Conservation (phyloP, 1,140 invertebrate species). For the Microvelia longipes region DNA sequence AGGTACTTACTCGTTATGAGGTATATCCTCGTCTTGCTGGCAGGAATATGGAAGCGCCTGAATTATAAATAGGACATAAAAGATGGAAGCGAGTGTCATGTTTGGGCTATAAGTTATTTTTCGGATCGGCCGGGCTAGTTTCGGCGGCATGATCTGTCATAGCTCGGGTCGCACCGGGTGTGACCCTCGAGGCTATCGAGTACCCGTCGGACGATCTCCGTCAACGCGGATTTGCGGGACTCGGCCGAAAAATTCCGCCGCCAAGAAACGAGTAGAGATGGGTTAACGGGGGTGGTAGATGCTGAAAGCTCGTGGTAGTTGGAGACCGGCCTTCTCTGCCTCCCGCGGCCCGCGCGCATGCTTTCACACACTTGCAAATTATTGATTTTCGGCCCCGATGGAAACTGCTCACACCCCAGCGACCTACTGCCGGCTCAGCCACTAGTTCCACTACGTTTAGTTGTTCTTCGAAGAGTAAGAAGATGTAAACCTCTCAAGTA, state of each 20-base stretch:
- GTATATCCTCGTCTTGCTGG: conserved; percentile 68
- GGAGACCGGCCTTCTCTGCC: background rate
- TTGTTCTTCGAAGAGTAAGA: background rate
- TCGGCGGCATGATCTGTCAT: background rate
- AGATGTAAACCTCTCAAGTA: background rate
- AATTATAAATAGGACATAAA: conserved; percentile 2
- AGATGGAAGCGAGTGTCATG: background rate
- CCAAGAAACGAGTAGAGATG: background rate
- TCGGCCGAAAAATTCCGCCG: background rate
- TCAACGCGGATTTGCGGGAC: background rate
- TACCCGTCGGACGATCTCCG: background rate
- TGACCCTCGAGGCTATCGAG: background rate
- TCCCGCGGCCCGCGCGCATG: background rate
- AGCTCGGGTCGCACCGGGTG: background rate
- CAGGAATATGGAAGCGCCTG: conserved; percentile 22
- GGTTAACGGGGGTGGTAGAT: background rate
- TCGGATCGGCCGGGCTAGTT: background rate
- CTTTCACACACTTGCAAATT: background rate
- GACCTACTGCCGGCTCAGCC: background rate
- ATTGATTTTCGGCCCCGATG: background rate
- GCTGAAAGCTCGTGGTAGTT: background rate
- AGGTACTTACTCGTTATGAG: conserved; percentile 60
- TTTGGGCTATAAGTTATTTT: background rate
- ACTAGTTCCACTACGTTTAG: background rate
- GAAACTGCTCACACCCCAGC: background rate